Conservation (phyloP, 2,797 vertebrate genomes). For the Chromobotia macracanthus region DNA sequence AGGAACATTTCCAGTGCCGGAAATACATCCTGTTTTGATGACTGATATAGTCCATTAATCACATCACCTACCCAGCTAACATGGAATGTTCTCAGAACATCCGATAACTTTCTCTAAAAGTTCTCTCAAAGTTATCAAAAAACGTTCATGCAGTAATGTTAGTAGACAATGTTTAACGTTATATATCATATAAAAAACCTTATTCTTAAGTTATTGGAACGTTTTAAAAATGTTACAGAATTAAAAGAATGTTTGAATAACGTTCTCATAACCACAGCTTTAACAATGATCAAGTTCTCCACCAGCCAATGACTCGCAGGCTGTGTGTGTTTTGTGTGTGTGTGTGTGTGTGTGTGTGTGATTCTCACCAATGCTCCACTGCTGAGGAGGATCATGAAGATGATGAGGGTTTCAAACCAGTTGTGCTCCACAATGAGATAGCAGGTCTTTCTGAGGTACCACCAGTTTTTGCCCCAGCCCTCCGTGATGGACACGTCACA, state of each 20-base stretch:
- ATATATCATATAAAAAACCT: too few species aligned
- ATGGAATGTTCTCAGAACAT: too few species aligned
- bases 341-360: constrained; percentile 5
- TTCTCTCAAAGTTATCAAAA: too few species aligned
- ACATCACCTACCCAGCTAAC: constrained; percentile 40
- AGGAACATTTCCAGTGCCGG: constrained; percentile 47
- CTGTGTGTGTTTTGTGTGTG: too few species aligned
- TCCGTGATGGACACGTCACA: constrained; percentile 90
- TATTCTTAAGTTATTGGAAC: too few species aligned
- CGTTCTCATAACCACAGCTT: too few species aligned
- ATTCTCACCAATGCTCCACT: constrained; percentile 91
- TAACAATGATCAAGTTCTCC: not conserved
- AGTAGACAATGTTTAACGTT: too few species aligned
- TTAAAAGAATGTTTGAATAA: too few species aligned
- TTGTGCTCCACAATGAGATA: constrained; percentile 98
- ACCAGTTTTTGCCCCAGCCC: constrained; percentile 93
- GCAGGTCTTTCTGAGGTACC: constrained; percentile 96
- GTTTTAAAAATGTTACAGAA: too few species aligned
- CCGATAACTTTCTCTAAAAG: too few species aligned
- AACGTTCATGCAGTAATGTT: too few species aligned
- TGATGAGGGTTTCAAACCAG: constrained; percentile 99
- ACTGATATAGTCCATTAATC: constrained; percentile 68
- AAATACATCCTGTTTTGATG: constrained; percentile 65
- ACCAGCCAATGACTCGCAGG: too few species aligned
- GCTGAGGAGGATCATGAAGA: constrained; percentile 99